phyloP scores from a whole-genome alignment of 2,888 invertebrate species.

The Camponotus fellah region DNA sequence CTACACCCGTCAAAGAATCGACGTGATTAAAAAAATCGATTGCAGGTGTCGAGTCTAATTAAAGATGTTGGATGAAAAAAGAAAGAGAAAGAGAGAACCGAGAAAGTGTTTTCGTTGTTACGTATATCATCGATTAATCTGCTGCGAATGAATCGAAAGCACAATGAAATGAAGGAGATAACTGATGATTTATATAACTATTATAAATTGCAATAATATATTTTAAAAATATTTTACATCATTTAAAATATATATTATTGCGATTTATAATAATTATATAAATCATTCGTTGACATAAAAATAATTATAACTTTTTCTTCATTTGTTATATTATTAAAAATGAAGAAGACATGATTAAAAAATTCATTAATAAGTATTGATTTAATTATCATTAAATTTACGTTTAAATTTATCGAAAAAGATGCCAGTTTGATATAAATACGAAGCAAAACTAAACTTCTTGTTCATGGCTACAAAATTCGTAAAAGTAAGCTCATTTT shows the following conservation, averaged over 20 bases:
- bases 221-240: not conserved
- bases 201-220: no score
- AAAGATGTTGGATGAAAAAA: not conserved
- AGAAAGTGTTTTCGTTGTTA: not conserved
- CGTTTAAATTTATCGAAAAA: no score
- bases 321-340: no score
- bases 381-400: no score
- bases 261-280: not conserved
- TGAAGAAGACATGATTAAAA: no score
- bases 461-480: no score
- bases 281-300: not conserved
- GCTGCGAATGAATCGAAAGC: not conserved
- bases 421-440: not conserved
- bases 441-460: not conserved
- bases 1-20: not conserved
- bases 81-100: not conserved
- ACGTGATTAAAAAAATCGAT: not conserved
- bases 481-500: no score
- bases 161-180: not conserved
- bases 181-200: no score
- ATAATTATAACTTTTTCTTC: no score
- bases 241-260: not conserved
- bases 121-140: not conserved
- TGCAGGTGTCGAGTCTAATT: not conserved
- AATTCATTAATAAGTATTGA: no score